Evolutionary conservation across 1,140 invertebrate species (phyloP).

Genomic region (Scaptomyza graminum): DNA sequence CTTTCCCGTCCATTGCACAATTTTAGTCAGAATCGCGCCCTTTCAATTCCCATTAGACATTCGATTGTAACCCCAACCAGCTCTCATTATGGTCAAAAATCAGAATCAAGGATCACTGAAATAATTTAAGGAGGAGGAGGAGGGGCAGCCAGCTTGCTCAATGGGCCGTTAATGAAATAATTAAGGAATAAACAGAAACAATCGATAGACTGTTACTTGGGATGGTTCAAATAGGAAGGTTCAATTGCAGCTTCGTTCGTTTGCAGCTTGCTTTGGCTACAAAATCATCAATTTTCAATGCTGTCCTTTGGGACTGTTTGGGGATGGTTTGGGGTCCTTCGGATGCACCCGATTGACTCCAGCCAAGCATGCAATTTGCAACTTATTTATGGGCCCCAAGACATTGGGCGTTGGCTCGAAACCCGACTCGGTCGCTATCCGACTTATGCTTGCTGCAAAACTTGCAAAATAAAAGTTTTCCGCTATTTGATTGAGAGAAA

Average conservation of each 20-base stretch:
- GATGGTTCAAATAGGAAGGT: neutral
- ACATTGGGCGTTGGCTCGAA: slow-evolving; percentile 13
- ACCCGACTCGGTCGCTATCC: neutral
- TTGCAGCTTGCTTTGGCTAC: slow-evolving; percentile 48
- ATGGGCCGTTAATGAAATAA: slow-evolving; percentile 77
- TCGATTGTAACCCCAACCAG: neutral
- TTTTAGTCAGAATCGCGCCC: slow-evolving; percentile 14
- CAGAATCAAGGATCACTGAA: slow-evolving; percentile 72
- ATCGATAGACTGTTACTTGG: neutral
- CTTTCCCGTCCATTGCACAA: slow-evolving; percentile 62
- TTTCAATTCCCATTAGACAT: slow-evolving; percentile 14
- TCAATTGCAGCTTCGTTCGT: slow-evolving; percentile 43
- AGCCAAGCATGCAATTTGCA: slow-evolving; percentile 74
- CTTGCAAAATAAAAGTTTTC: slow-evolving; percentile 79
- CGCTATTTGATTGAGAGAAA: slow-evolving; percentile 63
- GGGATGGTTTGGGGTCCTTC: neutral
- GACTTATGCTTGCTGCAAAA: slow-evolving; percentile 21
- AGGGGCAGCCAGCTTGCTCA: slow-evolving; percentile 39
- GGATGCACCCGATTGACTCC: slow-evolving; percentile 34
- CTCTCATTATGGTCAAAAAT: slow-evolving; percentile 62
- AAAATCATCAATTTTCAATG: slow-evolving; percentile 70
- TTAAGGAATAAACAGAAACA: slow-evolving; percentile 65
- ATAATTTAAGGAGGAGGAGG: slow-evolving; percentile 53
- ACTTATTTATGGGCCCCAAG: slow-evolving; percentile 75
- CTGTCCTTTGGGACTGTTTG: neutral